Percentiles rank a stretch among this genome's conserved stretches.
Conservation (phyloP, 2,888 invertebrate species). For the Amphimallon solstitiale region DNA sequence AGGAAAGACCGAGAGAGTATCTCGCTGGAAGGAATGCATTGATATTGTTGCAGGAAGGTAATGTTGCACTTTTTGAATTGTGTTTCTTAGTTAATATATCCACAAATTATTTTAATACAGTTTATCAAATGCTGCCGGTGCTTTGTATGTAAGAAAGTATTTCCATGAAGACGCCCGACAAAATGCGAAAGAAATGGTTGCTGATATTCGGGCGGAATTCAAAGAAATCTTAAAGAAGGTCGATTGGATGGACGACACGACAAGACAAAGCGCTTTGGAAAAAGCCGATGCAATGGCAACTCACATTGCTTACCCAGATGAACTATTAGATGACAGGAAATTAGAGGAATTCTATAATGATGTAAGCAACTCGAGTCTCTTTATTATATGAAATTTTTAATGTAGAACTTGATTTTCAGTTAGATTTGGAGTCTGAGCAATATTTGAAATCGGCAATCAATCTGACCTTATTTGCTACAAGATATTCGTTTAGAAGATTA, state of each 20-base stretch:
- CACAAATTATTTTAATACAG: constrained; percentile 59
- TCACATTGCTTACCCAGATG: constrained; percentile 93
- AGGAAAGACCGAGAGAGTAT: constrained; percentile 85
- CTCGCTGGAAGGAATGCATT: constrained; percentile 92
- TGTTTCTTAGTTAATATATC: neutral
- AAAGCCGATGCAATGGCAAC: constrained; percentile 86
- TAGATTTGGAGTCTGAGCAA: constrained; percentile 76
- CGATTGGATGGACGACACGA: constrained; percentile 93
- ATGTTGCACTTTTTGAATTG: constrained; percentile 18
- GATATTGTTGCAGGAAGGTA: constrained; percentile 82
- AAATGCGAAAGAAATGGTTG: constrained; percentile 88
- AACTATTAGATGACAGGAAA: constrained; percentile 83
- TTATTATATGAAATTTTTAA: neutral
- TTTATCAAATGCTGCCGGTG: constrained; percentile 80
- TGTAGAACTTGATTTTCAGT: constrained; percentile 60
- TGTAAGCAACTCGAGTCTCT: constrained; percentile 61
- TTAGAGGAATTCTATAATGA: constrained; percentile 81
- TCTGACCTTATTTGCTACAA: constrained; percentile 82
- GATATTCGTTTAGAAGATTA: constrained; percentile 80
- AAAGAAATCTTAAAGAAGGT: constrained; percentile 80
- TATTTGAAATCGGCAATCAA: constrained; percentile 82
- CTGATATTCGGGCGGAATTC: constrained; percentile 85
- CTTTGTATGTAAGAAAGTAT: constrained; percentile 87
- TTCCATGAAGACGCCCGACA: constrained; percentile 87
- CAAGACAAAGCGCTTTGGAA: constrained; percentile 78